Conservation (phyloP, 2,113 vertebrate genomes). For the Empidonax traillii region DNA sequence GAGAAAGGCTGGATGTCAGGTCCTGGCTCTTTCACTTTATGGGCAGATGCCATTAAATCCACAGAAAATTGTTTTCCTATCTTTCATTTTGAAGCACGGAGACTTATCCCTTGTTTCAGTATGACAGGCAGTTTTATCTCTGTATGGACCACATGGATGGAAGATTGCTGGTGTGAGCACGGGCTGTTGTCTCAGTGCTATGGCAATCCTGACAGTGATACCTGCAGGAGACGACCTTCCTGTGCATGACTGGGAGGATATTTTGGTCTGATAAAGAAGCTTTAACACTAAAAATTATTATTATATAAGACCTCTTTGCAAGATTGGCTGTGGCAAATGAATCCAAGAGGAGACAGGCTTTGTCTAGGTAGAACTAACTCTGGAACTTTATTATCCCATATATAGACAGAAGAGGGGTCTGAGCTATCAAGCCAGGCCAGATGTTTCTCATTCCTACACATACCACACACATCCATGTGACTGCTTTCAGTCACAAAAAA, state of each 20-base stretch:
- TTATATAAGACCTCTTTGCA: neutral
- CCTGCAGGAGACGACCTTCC: neutral
- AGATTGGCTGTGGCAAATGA: too few species aligned
- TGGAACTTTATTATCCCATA: too few species aligned
- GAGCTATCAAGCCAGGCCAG: too few species aligned
- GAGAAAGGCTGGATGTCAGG: neutral
- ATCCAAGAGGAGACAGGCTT: too few species aligned
- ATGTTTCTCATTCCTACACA: too few species aligned
- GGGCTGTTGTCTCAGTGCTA: neutral
- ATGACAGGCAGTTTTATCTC: neutral
- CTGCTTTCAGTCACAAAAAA: too few species aligned
- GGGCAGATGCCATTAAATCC: neutral
- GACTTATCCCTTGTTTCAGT: neutral
- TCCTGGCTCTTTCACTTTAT: neutral
- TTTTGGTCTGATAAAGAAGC: neutral
- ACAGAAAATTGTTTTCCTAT: neutral
- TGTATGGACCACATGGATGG: neutral
- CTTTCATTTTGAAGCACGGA: neutral
- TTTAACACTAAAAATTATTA: neutral
- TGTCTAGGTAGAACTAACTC: too few species aligned
- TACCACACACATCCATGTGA: too few species aligned
- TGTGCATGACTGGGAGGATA: neutral
- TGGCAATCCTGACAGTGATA: accelerated
- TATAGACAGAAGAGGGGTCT: too few species aligned
- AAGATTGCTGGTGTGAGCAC: neutral